Evolutionary conservation across 2,888 invertebrate species (phyloP), one percentile per base, ranked within the genome.

Genomic region (Chorisops tibialis): DNA sequence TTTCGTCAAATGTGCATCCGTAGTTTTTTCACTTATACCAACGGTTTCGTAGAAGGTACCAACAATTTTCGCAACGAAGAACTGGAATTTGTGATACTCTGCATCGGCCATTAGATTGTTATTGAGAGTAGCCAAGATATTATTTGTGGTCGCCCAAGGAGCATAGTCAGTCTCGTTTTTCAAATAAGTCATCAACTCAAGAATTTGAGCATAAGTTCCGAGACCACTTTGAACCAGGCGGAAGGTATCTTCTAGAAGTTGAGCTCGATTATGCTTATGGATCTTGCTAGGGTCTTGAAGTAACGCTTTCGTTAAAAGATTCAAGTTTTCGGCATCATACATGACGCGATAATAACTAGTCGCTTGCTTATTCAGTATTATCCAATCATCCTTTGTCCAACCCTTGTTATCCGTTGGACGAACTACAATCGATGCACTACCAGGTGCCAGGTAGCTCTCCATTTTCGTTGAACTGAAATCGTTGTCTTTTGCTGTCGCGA

Each of bases 191-290:
- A 75, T 61, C 65, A 77, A 66, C 6, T 69, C 61, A 16, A 77
- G 62, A 4, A 76, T 62, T 3, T 68, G 68, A 3, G 63, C 56
- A 49, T 76, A 73, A 1, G 67, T 48, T 24, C 74, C 61, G 1
- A 70, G 71, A 1, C 67, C 68, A 4, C 71, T 69, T 5, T 68
- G 68, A 38, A 65, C 69, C 2, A 76, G 70, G 2, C 67, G 68
- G 45, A 72, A 82, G 0, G 90, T 85, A 73, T 97, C 96, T 68
- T 93, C 89, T 12, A 97, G 80, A 45, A 96, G 79, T 73, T 96
- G 93, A 0, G 92, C 93, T 43, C 94, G 81, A 72, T 93, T 93
- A 52, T 87, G 85, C 1, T 86, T 81, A 67, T 88, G 84, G 62
- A 94, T 88, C 61, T 82, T 83, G 69, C 81, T 78, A 63, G 84